Base-by-base conservation (phyloP, 2,113 vertebrate species). In the Lamprologus callipterus region DNA sequence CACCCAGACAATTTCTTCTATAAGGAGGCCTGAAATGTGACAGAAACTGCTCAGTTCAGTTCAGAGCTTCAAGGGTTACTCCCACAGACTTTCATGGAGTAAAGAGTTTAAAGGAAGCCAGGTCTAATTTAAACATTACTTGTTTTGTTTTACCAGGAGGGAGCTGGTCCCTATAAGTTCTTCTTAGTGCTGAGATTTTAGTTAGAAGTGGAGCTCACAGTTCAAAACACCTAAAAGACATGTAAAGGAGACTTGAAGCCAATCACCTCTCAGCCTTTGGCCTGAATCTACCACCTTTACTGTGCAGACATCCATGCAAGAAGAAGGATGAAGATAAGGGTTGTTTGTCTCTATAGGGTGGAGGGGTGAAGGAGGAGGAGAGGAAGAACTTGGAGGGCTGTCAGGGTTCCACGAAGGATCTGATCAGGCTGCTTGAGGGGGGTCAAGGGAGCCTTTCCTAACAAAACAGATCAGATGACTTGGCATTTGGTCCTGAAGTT, bases 381-480 rank as follows among this genome's bases (percentile, higher is more conserved):
- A 11, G 54, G 57, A 47, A 58, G 82, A 68, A 45, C 49, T 65
- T 54, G 7, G 47, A 42, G 55, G 65, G 83, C 16, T 60, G 47
- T 80, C 58, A 84, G 58, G 84, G 68, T 35, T 82, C 16, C 47
- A 17, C 16, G 10, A 82, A 47, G 75, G 83, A 60, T 58, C 79
- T 60, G 60, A 75, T 84, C 85, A 55, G 54, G 80, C 57, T 40
- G 9, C 68, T 86, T 16, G 63, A 51, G 73, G 37, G 31, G 83
- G 93, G 89, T 91, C 90, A 82, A 73, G 82, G 47, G 17, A 63
- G 33, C 75, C 57, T 87, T 80, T 82, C 49, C 84, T 83, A 91
- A 86, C 89, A 86, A 85, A 85, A 31, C 55, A 35, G 89, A 94
- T 95, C 94, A 37, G 84, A 93, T 96, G 87, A 90, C 95, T 87